Evolutionary conservation across 2,797 vertebrate genomes (phyloP), one percentile per base, ranked within the genome.

Genomic region (Acipenser oxyrinchus): DNA sequence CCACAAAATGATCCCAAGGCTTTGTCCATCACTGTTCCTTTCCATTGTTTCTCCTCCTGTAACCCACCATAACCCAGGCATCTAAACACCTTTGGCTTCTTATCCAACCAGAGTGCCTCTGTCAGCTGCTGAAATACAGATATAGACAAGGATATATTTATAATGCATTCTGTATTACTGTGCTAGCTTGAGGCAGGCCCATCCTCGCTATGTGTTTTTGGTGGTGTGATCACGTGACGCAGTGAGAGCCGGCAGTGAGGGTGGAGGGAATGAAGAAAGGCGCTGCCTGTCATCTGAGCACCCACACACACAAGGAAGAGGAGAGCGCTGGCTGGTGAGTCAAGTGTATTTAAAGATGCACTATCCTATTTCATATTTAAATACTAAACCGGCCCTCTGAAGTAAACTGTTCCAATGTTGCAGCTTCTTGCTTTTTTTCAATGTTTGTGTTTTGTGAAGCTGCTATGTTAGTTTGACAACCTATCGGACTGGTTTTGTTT

Each of bases 201-300:
- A n/a, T 1, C 63, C 52, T 10, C 23, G n/a, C 48, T 48, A 10
- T 48, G 70, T 68, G 7, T 1, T 48, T 64, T 7, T 69, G 6
- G 53, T 6, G 0, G 11, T 66, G 69, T 74, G 69, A 66, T 48
- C 70, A 69, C 48, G 37, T 48, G 50, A 58, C 13, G 57, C 61
- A 73, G 72, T 8, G 75, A 65, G 76, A 75, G 79, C 74, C 53
- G 73, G 8, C 79, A 77, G 48, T 18, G 83, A 84, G 85, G 87
- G 85, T 86, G 87, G 79, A 81, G 85, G 84, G 79, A 86, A 77
- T 83, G 79, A 82, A 79, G 83, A 86, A 86, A 87, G 84, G 67
- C 73, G 78, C 66, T 50, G 67, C 64, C 51, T 67, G 66, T n/a
- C 66, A 71, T 72, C 79, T 69, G 81, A 75, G 79, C 74, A 71